A percentile compares a stretch with the other conserved stretches of the same genome.
Conservation (phyloP, 1,140 invertebrate species). For the Brachionus sp. region DNA sequence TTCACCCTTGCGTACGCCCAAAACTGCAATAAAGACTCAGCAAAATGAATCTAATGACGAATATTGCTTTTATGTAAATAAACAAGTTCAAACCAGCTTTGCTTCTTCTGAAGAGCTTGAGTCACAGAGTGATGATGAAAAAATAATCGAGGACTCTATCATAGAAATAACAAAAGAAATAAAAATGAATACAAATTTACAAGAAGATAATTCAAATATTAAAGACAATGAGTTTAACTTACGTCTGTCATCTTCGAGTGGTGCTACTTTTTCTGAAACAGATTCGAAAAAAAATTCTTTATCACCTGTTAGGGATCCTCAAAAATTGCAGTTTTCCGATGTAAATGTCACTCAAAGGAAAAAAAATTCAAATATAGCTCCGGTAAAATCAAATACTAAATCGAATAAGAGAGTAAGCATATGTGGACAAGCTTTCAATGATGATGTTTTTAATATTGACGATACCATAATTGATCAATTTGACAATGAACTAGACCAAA, state of each 20-base stretch:
- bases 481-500: slow-evolving; percentile 27
- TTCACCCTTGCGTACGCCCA: background rate
- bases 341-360: slow-evolving; percentile 14
- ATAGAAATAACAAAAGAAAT: background rate
- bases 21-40: background rate
- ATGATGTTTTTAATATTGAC: slow-evolving; percentile 44
- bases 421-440: slow-evolving; percentile 22
- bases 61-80: slow-evolving; percentile 1
- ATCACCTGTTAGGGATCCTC: background rate
- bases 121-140: background rate
- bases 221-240: background rate
- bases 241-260: background rate
- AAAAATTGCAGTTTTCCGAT: background rate
- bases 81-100: background rate
- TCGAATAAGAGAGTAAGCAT: slow-evolving; percentile 34
- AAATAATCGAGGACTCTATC: background rate
- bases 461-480: slow-evolving; percentile 41
- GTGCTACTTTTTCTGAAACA: background rate
- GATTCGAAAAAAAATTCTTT: background rate
- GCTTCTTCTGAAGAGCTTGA: background rate
- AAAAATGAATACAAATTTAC: background rate
- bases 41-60: background rate
- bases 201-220: background rate
- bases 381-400: background rate
- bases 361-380: background rate